Conservation (phyloP, 2,797 vertebrate species). For the Poecile montanus region DNA sequence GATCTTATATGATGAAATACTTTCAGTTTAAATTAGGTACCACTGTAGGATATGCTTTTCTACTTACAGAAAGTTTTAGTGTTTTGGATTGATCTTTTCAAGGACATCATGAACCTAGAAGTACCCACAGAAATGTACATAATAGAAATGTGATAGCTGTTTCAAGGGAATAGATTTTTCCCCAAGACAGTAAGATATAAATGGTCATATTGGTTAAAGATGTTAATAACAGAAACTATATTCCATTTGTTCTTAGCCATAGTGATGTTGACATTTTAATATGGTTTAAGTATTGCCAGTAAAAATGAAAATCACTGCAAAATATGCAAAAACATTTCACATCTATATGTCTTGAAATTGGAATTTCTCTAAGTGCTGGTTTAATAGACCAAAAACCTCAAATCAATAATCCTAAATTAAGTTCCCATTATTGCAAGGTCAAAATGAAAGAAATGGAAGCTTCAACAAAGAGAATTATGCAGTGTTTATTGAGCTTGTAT, state of each 20-base stretch:
- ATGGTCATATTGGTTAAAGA: background rate
- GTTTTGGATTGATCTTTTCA: slow-evolving; percentile 68
- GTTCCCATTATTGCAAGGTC: background rate
- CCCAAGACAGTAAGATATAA: background rate
- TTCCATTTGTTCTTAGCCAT: background rate
- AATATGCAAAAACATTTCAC: background rate
- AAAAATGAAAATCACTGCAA: background rate
- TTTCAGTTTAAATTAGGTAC: slow-evolving; percentile 79
- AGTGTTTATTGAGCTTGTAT: slow-evolving; percentile 13
- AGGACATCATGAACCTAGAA: slow-evolving; percentile 15
- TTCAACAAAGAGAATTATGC: background rate
- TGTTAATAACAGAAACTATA: background rate
- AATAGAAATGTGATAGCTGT: background rate
- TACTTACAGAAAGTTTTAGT: slow-evolving; percentile 61
- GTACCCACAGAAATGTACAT: slow-evolving; percentile 14
- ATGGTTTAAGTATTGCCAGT: background rate
- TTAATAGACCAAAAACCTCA: background rate
- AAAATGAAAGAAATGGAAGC: background rate
- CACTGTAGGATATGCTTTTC: slow-evolving; percentile 64
- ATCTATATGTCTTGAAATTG: background rate
- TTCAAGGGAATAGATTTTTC: slow-evolving; percentile 28
- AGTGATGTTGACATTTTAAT: background rate
- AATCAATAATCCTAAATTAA: background rate
- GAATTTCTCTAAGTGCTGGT: background rate
- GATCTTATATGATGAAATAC: slow-evolving; percentile 75